Evolutionary conservation across 2,888 invertebrate species (phyloP).

Genomic region (Tricholauxania praeusta): DNA sequence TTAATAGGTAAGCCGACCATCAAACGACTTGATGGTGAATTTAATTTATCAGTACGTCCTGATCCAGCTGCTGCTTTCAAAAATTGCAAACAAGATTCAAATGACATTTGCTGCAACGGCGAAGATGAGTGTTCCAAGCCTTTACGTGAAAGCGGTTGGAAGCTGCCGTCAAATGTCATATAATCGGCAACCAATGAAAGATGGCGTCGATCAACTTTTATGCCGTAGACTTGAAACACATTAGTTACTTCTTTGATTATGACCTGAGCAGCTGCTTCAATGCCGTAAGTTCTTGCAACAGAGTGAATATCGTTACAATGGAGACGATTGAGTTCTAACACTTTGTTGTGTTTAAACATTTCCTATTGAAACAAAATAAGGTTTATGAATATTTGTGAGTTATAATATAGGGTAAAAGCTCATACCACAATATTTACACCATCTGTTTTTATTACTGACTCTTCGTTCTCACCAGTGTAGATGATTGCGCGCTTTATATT

Average conservation of each 20-base stretch:
- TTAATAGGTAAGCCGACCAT: constrained; percentile 87
- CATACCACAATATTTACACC: constrained; percentile 86
- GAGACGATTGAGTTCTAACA: constrained; percentile 83
- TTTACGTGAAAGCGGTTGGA: constrained; percentile 89
- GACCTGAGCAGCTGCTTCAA: constrained; percentile 93
- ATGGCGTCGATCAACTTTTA: constrained; percentile 94
- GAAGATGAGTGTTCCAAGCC: constrained; percentile 94
- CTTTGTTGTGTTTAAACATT: constrained; percentile 84
- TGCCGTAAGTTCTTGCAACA: constrained; percentile 91
- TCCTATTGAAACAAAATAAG: constrained; percentile 68
- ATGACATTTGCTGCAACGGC: constrained; percentile 97
- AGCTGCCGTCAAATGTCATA: constrained; percentile 95
- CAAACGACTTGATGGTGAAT: constrained; percentile 87
- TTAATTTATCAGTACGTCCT: constrained; percentile 78
- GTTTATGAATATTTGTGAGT: no score
- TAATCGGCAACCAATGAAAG: constrained; percentile 94
- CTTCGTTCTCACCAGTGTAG: constrained; percentile 74
- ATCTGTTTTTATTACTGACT: constrained; percentile 90
- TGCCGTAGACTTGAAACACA: constrained; percentile 98
- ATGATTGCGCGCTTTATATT: constrained; percentile 88
- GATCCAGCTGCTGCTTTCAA: constrained; percentile 77
- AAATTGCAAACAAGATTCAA: constrained; percentile 92
- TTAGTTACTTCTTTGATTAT: constrained; percentile 94
- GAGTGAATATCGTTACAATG: constrained; percentile 96
- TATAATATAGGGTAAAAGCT: constrained; percentile 51